Conservation (phyloP, 1,140 invertebrate species). For the Diorhabda elongata region DNA sequence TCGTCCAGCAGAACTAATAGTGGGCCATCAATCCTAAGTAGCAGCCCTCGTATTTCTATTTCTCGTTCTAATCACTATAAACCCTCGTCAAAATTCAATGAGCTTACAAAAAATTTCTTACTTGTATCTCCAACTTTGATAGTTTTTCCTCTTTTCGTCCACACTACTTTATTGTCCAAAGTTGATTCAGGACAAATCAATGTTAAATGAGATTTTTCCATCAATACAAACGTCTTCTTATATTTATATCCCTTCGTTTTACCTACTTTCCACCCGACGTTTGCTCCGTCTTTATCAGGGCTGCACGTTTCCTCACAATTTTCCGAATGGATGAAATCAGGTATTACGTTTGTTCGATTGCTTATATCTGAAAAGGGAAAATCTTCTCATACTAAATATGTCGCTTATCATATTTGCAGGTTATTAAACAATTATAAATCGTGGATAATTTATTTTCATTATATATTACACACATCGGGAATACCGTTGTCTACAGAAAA, state of each 20-base stretch:
- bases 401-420: too few relatives aligned
- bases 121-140: constrained; percentile 47
- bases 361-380: constrained; percentile 44
- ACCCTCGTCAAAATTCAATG: too few relatives aligned
- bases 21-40: too few relatives aligned
- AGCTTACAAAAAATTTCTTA: constrained; percentile 17
- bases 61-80: too few relatives aligned
- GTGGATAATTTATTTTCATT: too few relatives aligned
- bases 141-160: constrained; percentile 49
- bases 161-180: constrained; percentile 47
- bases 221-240: constrained; percentile 49
- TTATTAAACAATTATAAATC: too few relatives aligned
- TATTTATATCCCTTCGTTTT: constrained; percentile 50
- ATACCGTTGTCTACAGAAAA: too few relatives aligned
- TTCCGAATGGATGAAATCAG: constrained; percentile 50
- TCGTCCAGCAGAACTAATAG: too few relatives aligned
- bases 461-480: too few relatives aligned
- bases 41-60: too few relatives aligned
- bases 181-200: constrained; percentile 52
- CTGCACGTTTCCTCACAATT: constrained; percentile 47
- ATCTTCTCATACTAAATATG: neutral
- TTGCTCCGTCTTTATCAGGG: constrained; percentile 44
- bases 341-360: constrained; percentile 48
- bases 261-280: constrained; percentile 44
- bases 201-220: constrained; percentile 51